Conservation (phyloP, 1,140 invertebrate genomes). For the Musca domestica region DNA sequence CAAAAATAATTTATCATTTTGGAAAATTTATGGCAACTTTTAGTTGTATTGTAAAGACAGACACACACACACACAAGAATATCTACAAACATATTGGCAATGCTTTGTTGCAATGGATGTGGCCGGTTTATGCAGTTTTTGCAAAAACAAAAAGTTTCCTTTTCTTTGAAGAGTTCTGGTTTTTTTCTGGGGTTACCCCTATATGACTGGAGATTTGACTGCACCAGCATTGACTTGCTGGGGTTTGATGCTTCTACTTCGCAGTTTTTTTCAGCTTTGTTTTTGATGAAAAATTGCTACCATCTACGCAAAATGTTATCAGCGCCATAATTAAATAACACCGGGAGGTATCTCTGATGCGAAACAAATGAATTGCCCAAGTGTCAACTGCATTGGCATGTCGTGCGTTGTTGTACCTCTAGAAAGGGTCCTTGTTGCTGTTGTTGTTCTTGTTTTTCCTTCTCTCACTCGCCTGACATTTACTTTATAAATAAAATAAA, state of each 20-base stretch:
- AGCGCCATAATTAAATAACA: slow-evolving; percentile 54
- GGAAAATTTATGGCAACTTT: slow-evolving; percentile 28
- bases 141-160: not conserved
- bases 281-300: slow-evolving; percentile 49
- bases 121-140: not conserved
- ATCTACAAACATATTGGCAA: not conserved
- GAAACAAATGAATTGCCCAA: slow-evolving; percentile 28
- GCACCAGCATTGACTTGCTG: too few species aligned
- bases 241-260: too few species aligned
- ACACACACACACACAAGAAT: too few species aligned
- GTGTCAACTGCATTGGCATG: slow-evolving; percentile 22
- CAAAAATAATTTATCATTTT: slow-evolving; percentile 28
- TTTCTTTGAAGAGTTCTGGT: not conserved
- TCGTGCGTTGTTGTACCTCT: too few species aligned
- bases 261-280: not conserved
- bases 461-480: too few species aligned
- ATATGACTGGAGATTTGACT: too few species aligned
- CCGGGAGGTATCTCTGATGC: slow-evolving; percentile 37
- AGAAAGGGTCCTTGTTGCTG: not conserved
- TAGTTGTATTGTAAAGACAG: slow-evolving; percentile 12
- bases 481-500: too few species aligned
- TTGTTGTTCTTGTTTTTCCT: too few species aligned
- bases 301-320: slow-evolving; percentile 52
- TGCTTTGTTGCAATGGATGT: too few species aligned
- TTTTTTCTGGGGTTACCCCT: too few species aligned